A percentile compares a stretch with the other conserved stretches of the same genome.
Conservation (phyloP, 2,797 vertebrate species). For the Acomys russatus region DNA sequence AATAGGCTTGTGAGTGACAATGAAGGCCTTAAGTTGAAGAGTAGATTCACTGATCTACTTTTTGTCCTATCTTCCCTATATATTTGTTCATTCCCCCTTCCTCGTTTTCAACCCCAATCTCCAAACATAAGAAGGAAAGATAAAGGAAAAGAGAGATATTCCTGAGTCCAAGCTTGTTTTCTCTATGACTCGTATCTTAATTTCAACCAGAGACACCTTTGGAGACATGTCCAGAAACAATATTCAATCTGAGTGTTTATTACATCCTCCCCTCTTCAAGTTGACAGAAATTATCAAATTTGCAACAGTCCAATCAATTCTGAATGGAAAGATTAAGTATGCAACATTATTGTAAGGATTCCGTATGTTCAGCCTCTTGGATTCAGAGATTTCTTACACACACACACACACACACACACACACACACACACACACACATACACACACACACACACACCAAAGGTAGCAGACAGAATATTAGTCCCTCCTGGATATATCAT, state of each 20-base stretch:
- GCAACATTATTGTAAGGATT: background rate
- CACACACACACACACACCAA: background rate
- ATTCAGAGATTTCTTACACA: background rate
- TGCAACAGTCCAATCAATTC: background rate
- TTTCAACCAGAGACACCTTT: background rate
- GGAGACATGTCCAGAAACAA: background rate
- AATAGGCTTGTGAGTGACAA: no score
- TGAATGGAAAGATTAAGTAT: background rate
- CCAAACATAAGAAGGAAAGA: no score
- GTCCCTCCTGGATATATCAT: background rate
- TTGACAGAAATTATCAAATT: background rate
- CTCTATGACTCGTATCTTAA: background rate
- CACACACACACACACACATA: background rate
- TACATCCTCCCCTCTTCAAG: no score
- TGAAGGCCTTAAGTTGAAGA: no score
- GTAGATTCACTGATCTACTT: no score
- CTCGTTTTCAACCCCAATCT: no score
- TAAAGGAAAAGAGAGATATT: no score
- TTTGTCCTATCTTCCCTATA: no score
- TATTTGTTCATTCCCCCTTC: no score
- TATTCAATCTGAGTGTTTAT: background rate
- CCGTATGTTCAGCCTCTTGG: background rate
- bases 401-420: background rate
- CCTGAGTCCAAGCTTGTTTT: no score
- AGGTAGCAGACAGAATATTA: background rate